Evolutionary conservation across 2,797 vertebrate species (phyloP).

Genomic region (Myotis planiceps): DNA sequence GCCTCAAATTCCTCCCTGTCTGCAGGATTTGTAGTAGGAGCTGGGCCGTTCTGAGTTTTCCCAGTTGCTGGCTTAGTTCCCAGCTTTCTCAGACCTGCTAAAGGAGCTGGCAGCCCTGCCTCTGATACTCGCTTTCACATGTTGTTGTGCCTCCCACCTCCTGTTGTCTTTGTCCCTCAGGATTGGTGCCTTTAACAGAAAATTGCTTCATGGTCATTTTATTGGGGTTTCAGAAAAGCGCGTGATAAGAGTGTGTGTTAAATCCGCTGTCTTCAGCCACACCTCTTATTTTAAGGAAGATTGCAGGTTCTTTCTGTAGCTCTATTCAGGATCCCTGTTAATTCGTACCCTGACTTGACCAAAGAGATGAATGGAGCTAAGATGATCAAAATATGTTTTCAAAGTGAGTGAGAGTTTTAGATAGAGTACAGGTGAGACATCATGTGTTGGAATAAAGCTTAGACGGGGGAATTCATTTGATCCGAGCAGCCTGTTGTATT

Average conservation of each 20-base stretch:
- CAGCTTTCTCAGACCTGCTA: background rate
- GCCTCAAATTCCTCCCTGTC: background rate
- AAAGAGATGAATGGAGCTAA: background rate
- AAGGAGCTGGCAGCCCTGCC: background rate
- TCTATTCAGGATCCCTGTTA: background rate
- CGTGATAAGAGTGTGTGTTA: background rate
- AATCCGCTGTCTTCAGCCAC: background rate
- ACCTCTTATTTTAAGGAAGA: background rate
- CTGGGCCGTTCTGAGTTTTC: background rate
- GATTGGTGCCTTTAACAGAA: background rate
- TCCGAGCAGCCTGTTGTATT: background rate
- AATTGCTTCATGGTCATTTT: background rate
- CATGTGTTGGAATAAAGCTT: background rate
- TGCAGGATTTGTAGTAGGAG: background rate
- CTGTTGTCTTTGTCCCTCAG: background rate
- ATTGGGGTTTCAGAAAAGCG: constrained; percentile 19
- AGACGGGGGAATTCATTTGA: background rate
- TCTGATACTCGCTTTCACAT: background rate
- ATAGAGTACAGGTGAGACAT: background rate
- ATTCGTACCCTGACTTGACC: background rate
- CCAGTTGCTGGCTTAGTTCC: background rate
- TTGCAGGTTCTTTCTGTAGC: background rate
- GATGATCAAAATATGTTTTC: background rate
- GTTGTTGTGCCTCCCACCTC: background rate
- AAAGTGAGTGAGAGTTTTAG: background rate